Evolutionary conservation across 2,113 vertebrate genomes (phyloP), one percentile per base, ranked within the genome.

Genomic region (Phalacrocorax aristotelis): DNA sequence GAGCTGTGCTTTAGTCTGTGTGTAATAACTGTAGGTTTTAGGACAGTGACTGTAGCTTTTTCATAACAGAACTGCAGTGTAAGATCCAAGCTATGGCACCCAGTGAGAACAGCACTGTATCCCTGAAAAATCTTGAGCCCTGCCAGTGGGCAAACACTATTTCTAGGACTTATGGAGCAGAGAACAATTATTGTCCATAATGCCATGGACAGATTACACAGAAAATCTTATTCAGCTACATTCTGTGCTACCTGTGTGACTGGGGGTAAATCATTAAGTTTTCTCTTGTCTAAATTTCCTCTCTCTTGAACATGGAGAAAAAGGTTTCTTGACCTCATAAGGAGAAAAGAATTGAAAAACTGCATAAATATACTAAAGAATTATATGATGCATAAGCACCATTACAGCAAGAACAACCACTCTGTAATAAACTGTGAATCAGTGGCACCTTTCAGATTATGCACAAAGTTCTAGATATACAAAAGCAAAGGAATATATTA

Each of bases 391-490:
- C 25, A 6, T 80, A 95, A 92, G 15, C 36, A 84, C 7, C 23
- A 78, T 68, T 87, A 82, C 0, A 2, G 15, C 44, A 93, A 93
- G 48, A 83, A 62, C 22, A 94, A 76, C 32, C 26, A 80, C n/a
- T n/a, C 17, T 78, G 16, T 38, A 70, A 54, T 19, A 89, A 89
- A 86, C 58, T 57, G 27, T 66, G n/a, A 84, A 82, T 38, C 64
- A 46, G 60, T 46, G 83, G 77, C 60, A 78, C 26, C 49, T 83
- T 87, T 94, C 32, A 93, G 69, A 68, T 75, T 62, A 58, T 25
- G 36, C 14, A 42, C 26, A 91, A 77, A 77, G 36, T 75, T 89
- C 14, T 57, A 81, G 60, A n/a, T 65, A 89, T 9, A 71, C 11
- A 54, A 90, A 77, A 72, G 29, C 34, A 87, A 66, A 77, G 21